Conservation (phyloP, 37 sponge, comb jelly and placozoan genomes). For the Bolinopsis microptera region DNA sequence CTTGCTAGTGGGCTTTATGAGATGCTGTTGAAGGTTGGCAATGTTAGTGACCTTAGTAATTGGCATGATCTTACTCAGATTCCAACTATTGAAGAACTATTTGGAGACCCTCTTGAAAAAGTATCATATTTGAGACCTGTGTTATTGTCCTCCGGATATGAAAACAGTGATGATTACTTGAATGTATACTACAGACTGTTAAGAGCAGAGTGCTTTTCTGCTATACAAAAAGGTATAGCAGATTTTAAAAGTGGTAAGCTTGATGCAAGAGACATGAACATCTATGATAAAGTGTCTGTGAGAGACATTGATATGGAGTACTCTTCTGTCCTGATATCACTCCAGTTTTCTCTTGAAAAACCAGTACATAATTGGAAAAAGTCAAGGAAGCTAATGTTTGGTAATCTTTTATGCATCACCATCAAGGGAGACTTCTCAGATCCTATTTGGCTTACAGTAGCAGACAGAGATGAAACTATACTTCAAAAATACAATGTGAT, state of each 20-base stretch:
- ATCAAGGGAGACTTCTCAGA: neutral
- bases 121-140: constrained; percentile 6
- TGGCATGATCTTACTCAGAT: neutral
- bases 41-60: neutral
- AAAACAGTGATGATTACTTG: constrained; percentile 42
- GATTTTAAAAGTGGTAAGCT: neutral
- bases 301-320: neutral
- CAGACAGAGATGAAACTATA: neutral
- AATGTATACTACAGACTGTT: constrained; percentile 60
- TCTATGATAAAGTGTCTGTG: constrained; percentile 46
- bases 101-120: constrained; percentile 41
- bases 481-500: neutral
- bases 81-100: constrained; percentile 38
- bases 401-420: constrained; percentile 64
- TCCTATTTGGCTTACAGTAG: constrained; percentile 57
- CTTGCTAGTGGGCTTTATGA: neutral
- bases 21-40: neutral
- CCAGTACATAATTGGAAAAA: neutral
- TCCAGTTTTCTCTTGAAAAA: neutral
- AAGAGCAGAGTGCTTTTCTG: constrained; percentile 54
- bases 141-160: neutral
- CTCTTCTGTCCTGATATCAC: neutral
- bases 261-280: constrained; percentile 60
- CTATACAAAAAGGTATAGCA: constrained; percentile 15
- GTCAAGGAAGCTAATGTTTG: constrained; percentile 63